Evolutionary conservation across 2,888 invertebrate species (phyloP).

Genomic region (Panzeria rudis): DNA sequence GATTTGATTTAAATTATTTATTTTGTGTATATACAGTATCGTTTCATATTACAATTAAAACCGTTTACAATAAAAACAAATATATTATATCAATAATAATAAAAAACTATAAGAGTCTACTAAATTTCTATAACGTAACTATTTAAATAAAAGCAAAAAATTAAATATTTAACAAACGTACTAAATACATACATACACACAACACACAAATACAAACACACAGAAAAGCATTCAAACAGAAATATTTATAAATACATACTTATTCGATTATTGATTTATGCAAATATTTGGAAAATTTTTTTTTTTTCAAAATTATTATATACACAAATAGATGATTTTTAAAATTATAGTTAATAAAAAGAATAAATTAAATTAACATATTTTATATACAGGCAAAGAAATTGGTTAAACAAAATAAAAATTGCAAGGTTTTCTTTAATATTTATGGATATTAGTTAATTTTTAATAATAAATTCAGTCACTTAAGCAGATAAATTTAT

Average conservation of each 20-base stretch:
- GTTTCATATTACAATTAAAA: conserved; percentile 37
- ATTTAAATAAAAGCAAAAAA: conserved; percentile 30
- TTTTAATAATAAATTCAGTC: conserved; percentile 33
- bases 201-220: neutral
- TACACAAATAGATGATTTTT: conserved; percentile 36
- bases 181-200: conserved; percentile 23
- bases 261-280: conserved; percentile 27
- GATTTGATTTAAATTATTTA: conserved; percentile 24
- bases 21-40: conserved; percentile 34
- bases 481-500: conserved; percentile 18
- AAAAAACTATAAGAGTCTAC: conserved; percentile 38
- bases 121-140: conserved; percentile 51
- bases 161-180: conserved; percentile 34
- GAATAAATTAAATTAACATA: conserved; percentile 43
- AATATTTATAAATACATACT: conserved; percentile 27
- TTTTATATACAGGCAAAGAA: conserved; percentile 12
- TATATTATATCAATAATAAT: conserved; percentile 37
- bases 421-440: conserved; percentile 5
- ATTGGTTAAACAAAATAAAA: conserved; percentile 16
- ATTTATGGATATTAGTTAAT: conserved; percentile 8
- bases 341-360: conserved; percentile 28
- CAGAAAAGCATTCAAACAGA: conserved; percentile 30
- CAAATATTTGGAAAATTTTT: conserved; percentile 78
- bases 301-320: conserved; percentile 37
- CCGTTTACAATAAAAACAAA: conserved; percentile 54